Evolutionary conservation across 2,113 vertebrate genomes (phyloP), one percentile per base, ranked within the genome.

Genomic region (Catharus minimus): DNA sequence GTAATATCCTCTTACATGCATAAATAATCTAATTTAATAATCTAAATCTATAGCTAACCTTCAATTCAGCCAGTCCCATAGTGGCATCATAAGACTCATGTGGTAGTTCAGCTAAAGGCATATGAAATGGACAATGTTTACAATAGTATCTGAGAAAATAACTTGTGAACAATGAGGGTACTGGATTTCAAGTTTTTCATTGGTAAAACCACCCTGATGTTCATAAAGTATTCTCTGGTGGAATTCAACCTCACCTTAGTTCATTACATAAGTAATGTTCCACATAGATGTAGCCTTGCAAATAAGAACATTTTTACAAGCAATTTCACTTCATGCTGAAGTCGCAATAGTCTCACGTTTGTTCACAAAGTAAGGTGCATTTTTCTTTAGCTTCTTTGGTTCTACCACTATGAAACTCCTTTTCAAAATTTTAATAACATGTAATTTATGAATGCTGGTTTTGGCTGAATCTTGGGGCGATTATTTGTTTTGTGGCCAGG

Each of bases 401-500:
- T 77, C 17, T 24, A 36, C 14, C 9, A 2, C 44, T 65, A 23
- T 74, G 41, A 82, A 81, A 61, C 41, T 44, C 4, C 32, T 80
- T 77, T 80, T 74, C n/a, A 58, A 30, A 49, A 47, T 38, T 18
- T 49, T 46, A 52, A 16, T 67, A 33, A 33, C 0, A 0, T 47
- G 9, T 49, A 15, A 27, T 64, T 61, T 84, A 23, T 6, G 39
- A 62, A 23, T 53, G 39, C 3, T 65, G 23, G 24, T 56, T 76
- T 64, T 75, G 33, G 6, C 30, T 89, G 66, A 68, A 44, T 56
- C 23, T 77, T 89, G n/a, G 15, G 7, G 20, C 38, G 18, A 4
- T 89, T 65, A 14, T 46, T 71, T 77, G 23, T 89, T 88, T 85
- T 92, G 56, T 94, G 79, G 20, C 79, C 87, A 99, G 99, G 99